Percentiles rank a stretch among this genome's conserved stretches.
These are phyloP conservation scores for Hydropsyche betteni DNA, from an alignment of 2,888 invertebrate species.

Conservation along the genomic window DNA sequence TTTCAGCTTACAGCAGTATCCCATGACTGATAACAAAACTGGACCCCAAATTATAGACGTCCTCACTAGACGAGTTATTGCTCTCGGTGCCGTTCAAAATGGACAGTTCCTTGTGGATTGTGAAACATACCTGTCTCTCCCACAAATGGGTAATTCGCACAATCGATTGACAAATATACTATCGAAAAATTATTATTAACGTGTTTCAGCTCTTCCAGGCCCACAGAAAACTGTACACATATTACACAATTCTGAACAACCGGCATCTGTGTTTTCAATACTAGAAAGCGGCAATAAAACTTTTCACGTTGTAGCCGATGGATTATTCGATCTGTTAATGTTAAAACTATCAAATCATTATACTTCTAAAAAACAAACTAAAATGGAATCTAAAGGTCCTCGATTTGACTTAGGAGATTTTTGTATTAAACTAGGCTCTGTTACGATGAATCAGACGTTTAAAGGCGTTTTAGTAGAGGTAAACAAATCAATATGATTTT, in stretches of 20 bases:
- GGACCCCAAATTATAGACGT: constrained; percentile 90
- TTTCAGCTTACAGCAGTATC: constrained; percentile 82
- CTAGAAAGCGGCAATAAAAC: constrained; percentile 87
- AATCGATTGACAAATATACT: neutral
- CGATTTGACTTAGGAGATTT: constrained; percentile 91
- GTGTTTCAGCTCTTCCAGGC: constrained; percentile 61
- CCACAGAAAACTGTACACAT: constrained; percentile 86
- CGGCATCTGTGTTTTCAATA: constrained; percentile 92
- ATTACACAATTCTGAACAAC: constrained; percentile 95
- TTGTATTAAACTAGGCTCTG: constrained; percentile 91
- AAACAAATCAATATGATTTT: constrained; percentile 50
- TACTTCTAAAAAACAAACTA: constrained; percentile 87
- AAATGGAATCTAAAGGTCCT: constrained; percentile 89
- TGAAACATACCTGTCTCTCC: constrained; percentile 87
- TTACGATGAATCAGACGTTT: constrained; percentile 91
- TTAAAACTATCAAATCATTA: constrained; percentile 88
- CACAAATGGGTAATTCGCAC: constrained; percentile 70
- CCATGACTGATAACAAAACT: constrained; percentile 88
- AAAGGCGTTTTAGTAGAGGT: constrained; percentile 94
- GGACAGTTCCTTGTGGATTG: constrained; percentile 95
- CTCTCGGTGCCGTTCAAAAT: constrained; percentile 85
- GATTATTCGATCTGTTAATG: constrained; percentile 89
- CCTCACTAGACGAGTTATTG: constrained; percentile 83
- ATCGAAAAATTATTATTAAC: constrained; percentile 2
- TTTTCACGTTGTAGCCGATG: constrained; percentile 89